Percentiles rank a stretch among this genome's conserved stretches.
These are phyloP conservation scores for Coendou prehensilis DNA, from an alignment of 2,797 vertebrate genomes.

Conservation along the genomic window DNA sequence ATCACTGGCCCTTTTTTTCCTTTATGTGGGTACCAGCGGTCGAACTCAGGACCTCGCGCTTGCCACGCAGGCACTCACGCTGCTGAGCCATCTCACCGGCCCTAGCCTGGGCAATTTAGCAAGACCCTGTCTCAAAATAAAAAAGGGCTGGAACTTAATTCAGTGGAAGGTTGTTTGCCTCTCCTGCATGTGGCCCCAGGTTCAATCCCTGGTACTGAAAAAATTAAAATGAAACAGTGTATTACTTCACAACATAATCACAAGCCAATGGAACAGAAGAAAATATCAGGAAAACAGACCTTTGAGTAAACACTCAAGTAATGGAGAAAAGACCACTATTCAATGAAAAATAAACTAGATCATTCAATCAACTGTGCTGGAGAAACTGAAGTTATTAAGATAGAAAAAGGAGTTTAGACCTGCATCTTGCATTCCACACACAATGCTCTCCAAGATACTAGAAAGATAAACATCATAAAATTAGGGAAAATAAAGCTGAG, in stretches of 20 bases:
- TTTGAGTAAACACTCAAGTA: neutral
- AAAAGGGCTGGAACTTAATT: neutral
- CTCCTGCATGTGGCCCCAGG: neutral
- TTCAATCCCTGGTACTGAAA: neutral
- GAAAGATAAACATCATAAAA: constrained; percentile 8
- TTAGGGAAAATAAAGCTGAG: neutral
- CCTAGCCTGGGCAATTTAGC: neutral
- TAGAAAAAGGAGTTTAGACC: neutral
- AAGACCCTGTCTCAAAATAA: neutral
- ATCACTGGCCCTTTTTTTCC: no score
- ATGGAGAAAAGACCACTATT: neutral
- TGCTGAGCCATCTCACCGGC: no score
- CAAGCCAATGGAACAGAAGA: neutral
- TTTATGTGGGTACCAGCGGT: no score
- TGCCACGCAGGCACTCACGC: no score
- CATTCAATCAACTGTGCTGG: neutral
- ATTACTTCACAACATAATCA: constrained; percentile 50
- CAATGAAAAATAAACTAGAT: neutral
- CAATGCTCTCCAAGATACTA: constrained; percentile 12
- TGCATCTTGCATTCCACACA: neutral
- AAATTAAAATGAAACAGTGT: neutral
- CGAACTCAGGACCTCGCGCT: no score
- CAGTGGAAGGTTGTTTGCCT: neutral
- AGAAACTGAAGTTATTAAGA: neutral
- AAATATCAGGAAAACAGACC: neutral